These are phyloP conservation scores for Oligia fasciuncula DNA, from an alignment of 2,888 invertebrate genomes.

Conservation along the genomic window DNA sequence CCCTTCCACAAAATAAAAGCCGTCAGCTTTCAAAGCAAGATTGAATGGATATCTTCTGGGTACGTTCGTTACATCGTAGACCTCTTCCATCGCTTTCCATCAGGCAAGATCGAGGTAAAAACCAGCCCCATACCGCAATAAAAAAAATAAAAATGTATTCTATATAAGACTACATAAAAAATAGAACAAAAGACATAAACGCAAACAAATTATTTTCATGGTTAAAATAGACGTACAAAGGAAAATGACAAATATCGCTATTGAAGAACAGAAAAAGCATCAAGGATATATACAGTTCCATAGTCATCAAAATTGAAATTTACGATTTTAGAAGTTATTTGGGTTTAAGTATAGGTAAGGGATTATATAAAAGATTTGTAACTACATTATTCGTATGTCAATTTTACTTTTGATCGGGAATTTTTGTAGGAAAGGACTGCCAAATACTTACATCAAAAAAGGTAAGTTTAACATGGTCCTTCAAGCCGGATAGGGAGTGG, in stretches of 20 bases:
- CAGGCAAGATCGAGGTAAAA: too few species aligned
- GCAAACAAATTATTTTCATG: background rate
- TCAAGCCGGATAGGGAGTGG: background rate
- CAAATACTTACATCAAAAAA: background rate
- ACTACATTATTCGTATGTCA: background rate
- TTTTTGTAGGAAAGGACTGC: background rate
- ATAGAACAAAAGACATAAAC: slow-evolving; percentile 27
- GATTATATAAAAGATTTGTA: background rate
- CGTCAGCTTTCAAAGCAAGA: background rate
- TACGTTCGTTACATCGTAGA: too few species aligned
- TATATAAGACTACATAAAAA: background rate
- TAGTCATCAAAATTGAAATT: background rate
- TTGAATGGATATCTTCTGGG: background rate
- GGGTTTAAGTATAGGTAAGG: too few species aligned
- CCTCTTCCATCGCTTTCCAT: too few species aligned
- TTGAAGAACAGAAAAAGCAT: slow-evolving; percentile 4
- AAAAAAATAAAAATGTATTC: too few species aligned
- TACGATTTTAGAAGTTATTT: background rate
- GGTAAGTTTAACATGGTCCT: background rate
- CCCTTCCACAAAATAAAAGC: background rate
- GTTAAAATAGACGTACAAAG: background rate
- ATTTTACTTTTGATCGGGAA: background rate
- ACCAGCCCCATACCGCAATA: too few species aligned
- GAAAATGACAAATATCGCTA: background rate
- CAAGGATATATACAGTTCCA: background rate